Percentiles rank a stretch among this genome's conserved stretches.
Conservation (phyloP, 2,888 invertebrate genomes). For the Pycnomerus fuliginosus region DNA sequence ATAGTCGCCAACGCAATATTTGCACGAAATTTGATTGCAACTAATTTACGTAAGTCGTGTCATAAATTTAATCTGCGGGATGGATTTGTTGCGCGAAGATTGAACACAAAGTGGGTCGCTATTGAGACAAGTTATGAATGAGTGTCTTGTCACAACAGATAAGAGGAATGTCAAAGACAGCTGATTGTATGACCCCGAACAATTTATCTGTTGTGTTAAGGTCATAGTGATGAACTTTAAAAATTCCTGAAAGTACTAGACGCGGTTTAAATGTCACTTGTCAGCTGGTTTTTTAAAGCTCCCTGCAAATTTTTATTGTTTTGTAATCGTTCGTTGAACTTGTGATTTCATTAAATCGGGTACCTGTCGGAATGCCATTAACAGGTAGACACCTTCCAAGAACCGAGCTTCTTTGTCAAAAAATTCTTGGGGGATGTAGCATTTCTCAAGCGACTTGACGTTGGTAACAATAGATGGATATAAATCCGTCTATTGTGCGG, state of each 20-base stretch:
- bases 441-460: not conserved
- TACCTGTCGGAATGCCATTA: not conserved
- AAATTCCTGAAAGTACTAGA: too few relatives aligned
- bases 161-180: constrained; percentile 33
- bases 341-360: constrained; percentile 2
- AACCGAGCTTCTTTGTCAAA: not conserved
- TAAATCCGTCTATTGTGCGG: not conserved
- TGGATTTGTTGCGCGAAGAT: too few relatives aligned
- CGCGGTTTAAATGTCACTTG: constrained; percentile 20
- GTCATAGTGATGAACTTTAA: constrained; percentile 1
- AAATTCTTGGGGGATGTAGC: not conserved
- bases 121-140: constrained; percentile 37
- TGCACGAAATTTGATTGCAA: too few relatives aligned
- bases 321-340: constrained; percentile 22
- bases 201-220: constrained; percentile 6
- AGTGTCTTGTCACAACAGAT: constrained; percentile 27
- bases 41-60: too few relatives aligned
- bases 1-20: too few relatives aligned
- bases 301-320: constrained; percentile 29
- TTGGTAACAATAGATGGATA: not conserved
- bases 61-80: too few relatives aligned
- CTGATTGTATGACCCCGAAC: constrained; percentile 31
- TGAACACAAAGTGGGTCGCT: too few relatives aligned
- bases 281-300: constrained; percentile 27
- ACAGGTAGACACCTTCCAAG: not conserved